Evolutionary conservation across 2,888 invertebrate species (phyloP), one percentile per base, ranked within the genome.

Genomic region (Sclerodermus sp.): DNA sequence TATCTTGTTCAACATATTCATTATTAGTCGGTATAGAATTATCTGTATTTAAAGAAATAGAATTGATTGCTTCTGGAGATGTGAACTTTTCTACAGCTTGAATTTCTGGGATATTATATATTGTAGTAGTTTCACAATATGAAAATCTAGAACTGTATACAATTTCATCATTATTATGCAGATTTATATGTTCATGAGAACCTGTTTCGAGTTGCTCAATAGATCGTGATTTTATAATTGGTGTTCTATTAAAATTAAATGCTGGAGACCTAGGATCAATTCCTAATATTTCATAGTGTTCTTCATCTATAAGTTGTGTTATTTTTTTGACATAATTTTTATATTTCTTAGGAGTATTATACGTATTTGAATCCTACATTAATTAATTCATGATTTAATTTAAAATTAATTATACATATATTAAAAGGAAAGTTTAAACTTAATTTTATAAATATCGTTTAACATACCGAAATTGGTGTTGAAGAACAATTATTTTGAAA

Each of bases 231-330:
- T 60, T 62, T 30, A 70, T 53, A 49, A 75, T 71, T 1, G 76
- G 76, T 8, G 76, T 76, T 58, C 76, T 67, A 37, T 69, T 64
- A 41, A 76, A 75, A 43, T 70, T 62, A n/a, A 53, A 58, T 1
- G 73, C 68, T n/a, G 76, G 76, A 9, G 76, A 76, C 57, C 76
- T 62, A 5, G 76, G 76, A 53, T 76, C 76, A 1, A 64, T 23
- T 15, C 57, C 62, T 4, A 65, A 47, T 15, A 55, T 31, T 9
- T 54, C 51, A 3, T 55, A 49, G 14, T 60, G 54, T 31, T 54
- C 59, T 1, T 44, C 44, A 14, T 55, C 45, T 12, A 51, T 46
- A 34, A 12, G 4, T 12, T 34, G 4, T 12, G 10, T 23, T 23
- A 13, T 34, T 34, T 23, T 23, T 53, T 54, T 29, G 45, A 31